Conservation (phyloP, 2,888 invertebrate species). For the Lysandra bellargus region DNA sequence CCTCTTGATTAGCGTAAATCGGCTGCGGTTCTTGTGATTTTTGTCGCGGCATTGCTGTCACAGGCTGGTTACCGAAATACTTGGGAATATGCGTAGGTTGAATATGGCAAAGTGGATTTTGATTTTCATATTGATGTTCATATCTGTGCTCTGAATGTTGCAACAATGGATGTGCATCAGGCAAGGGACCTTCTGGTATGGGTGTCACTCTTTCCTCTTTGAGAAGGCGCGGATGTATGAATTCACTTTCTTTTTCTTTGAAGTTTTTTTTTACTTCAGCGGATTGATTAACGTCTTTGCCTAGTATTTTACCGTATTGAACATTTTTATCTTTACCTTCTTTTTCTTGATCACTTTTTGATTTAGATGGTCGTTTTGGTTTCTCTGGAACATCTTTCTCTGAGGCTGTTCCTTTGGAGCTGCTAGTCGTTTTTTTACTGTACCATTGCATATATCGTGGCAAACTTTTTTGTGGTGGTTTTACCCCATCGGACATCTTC, state of each 20-base stretch:
- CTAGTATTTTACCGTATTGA: constrained; percentile 69
- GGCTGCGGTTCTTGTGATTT: constrained; percentile 67
- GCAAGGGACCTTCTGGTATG: constrained; percentile 69
- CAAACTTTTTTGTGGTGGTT: constrained; percentile 71
- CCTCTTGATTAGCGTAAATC: constrained; percentile 74
- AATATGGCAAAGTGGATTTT: constrained; percentile 75
- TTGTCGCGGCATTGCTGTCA: constrained; percentile 59
- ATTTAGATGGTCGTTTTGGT: constrained; percentile 69
- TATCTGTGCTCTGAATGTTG: constrained; percentile 90
- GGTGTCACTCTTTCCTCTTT: constrained; percentile 77
- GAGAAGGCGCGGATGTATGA: constrained; percentile 70
- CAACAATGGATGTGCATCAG: constrained; percentile 83
- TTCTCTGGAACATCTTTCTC: constrained; percentile 73
- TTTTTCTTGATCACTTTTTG: constrained; percentile 60
- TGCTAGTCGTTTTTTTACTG: constrained; percentile 77
- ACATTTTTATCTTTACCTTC: constrained; percentile 55
- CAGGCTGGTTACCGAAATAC: constrained; percentile 79
- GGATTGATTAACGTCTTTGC: constrained; percentile 67
- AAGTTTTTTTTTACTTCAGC: constrained; percentile 78
- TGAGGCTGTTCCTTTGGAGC: constrained; percentile 59
- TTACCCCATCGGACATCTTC: constrained; percentile 56
- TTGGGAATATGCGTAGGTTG: constrained; percentile 83
- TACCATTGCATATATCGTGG: constrained; percentile 91
- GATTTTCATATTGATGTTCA: constrained; percentile 82
- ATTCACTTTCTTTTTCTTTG: constrained; percentile 80